A percentile compares a stretch with the other conserved stretches of the same genome.
Conservation (phyloP, 2,797 vertebrate genomes). For the Hippocampus kuda region DNA sequence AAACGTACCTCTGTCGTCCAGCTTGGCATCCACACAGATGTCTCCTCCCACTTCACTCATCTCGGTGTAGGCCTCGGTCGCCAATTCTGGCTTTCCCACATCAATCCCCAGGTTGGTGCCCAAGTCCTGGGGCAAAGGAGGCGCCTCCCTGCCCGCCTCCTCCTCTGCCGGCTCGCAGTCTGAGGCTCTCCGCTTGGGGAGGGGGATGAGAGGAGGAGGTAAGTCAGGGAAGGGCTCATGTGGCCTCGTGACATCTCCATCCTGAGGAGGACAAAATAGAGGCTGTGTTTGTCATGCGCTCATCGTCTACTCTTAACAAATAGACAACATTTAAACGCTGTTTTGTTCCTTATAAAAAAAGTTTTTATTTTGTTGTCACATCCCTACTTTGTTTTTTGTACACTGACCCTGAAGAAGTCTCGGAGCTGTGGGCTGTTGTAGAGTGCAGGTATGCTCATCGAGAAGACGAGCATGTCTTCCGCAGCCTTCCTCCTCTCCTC, state of each 20-base stretch:
- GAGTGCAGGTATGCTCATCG: conserved; percentile 75
- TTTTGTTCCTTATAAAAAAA: too few species aligned
- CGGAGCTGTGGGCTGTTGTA: conserved; percentile 89
- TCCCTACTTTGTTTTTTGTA: neutral
- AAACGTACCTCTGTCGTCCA: conserved; percentile 37
- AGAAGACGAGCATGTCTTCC: conserved; percentile 75
- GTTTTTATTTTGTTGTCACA: too few species aligned
- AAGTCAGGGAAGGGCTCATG: conserved; percentile 55
- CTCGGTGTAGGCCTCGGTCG: conserved; percentile 65
- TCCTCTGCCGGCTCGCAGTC: conserved; percentile 64
- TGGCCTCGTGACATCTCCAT: conserved; percentile 71
- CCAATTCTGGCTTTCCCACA: conserved; percentile 60
- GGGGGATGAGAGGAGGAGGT: conserved; percentile 77
- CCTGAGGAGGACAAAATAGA: conserved; percentile 48
- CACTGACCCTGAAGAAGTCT: conserved; percentile 79
- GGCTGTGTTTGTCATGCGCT: neutral
- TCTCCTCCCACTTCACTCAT: conserved; percentile 34
- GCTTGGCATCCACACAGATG: conserved; percentile 39
- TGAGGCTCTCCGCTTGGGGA: conserved; percentile 60
- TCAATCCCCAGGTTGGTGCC: conserved; percentile 43
- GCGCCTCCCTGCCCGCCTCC: conserved; percentile 63
- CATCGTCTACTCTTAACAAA: too few species aligned
- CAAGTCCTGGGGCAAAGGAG: conserved; percentile 56
- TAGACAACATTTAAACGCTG: too few species aligned
- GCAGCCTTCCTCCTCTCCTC: conserved; percentile 78